Evolutionary conservation across 2,888 invertebrate species (phyloP).

Genomic region (Palloptera scutellata): DNA sequence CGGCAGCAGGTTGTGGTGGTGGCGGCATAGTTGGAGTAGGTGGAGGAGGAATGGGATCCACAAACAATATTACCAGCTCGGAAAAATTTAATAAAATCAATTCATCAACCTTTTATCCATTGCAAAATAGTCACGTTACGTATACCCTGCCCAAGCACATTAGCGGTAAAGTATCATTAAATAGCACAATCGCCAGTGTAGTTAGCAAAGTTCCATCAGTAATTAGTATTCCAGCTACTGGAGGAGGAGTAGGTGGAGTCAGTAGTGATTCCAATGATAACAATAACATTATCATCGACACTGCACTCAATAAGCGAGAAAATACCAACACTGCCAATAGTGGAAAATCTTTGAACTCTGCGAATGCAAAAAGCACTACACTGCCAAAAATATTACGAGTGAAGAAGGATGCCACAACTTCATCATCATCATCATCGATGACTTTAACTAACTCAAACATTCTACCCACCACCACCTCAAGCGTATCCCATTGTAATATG

Average conservation of each 20-base stretch:
- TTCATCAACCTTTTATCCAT: conserved; percentile 62
- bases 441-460: background rate
- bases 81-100: conserved; percentile 58
- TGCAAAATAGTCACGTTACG: conserved; percentile 61
- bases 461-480: conserved; percentile 7
- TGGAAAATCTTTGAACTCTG: background rate
- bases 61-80: background rate
- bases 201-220: conserved; percentile 64
- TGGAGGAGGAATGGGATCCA: too few relatives aligned
- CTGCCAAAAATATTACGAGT: conserved; percentile 59
- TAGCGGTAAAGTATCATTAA: conserved; percentile 61
- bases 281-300: conserved; percentile 17
- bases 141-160: conserved; percentile 63
- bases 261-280: conserved; percentile 26
- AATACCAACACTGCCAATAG: conserved; percentile 2
- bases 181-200: conserved; percentile 63
- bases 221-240: conserved; percentile 60
- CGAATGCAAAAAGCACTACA: conserved; percentile 51
- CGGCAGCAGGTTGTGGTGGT: conserved; percentile 31
- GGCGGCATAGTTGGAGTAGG: conserved; percentile 20
- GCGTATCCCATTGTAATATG: conserved; percentile 54
- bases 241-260: conserved; percentile 29
- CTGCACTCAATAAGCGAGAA: conserved; percentile 12
- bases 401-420: conserved; percentile 43
- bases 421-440: conserved; percentile 26